These are phyloP conservation scores for Agrochola macilenta DNA, from an alignment of 2,888 invertebrate genomes.

Conservation along the genomic window DNA sequence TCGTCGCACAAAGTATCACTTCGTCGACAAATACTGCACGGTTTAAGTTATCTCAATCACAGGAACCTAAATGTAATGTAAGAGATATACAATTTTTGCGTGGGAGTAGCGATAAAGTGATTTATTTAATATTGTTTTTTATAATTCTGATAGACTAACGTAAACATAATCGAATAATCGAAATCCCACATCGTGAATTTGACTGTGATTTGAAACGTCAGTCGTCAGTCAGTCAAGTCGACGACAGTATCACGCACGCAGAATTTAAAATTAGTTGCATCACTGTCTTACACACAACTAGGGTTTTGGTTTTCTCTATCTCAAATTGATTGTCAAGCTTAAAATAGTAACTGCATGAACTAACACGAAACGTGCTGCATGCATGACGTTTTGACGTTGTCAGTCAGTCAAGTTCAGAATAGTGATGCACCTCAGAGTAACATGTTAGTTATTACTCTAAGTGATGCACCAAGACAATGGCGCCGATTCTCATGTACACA, in stretches of 20 bases:
- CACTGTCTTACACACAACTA: slow-evolving; percentile 10
- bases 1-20: slow-evolving; percentile 47
- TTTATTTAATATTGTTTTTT: slow-evolving; percentile 47
- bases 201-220: slow-evolving; percentile 52
- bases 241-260: background rate
- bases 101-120: slow-evolving; percentile 76
- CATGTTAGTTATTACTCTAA: no score
- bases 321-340: background rate
- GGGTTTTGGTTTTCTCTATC: slow-evolving; percentile 3
- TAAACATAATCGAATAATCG: slow-evolving; percentile 47
- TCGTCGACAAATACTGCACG: slow-evolving; percentile 43
- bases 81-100: slow-evolving; percentile 72
- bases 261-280: slow-evolving; percentile 14
- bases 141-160: slow-evolving; percentile 30
- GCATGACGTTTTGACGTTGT: no score
- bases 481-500: no score
- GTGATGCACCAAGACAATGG: no score
- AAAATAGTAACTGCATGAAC: background rate
- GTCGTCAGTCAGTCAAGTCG: slow-evolving; percentile 15
- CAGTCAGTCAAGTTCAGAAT: no score
- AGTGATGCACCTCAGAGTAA: no score
- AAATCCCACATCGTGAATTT: slow-evolving; percentile 37
- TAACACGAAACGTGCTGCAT: background rate
- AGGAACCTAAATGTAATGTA: slow-evolving; percentile 72
- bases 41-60: slow-evolving; percentile 66